These are phyloP conservation scores for Sminthurides bifidus DNA, from an alignment of 1,140 invertebrate species.

Conservation along the genomic window DNA sequence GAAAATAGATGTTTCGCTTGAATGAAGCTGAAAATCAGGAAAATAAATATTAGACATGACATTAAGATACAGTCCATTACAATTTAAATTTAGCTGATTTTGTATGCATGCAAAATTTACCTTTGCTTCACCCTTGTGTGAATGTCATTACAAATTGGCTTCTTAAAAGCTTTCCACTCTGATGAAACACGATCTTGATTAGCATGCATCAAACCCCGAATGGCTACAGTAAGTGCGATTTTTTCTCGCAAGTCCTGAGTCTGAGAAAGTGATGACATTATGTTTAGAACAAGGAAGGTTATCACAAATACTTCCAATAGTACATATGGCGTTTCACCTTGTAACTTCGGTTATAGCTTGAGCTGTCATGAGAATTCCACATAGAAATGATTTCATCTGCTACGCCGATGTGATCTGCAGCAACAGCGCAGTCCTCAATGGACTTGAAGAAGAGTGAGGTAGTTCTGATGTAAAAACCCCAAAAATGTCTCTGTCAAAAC, in stretches of 20 bases:
- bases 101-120: no score
- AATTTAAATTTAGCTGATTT: no score
- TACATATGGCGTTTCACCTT: not conserved
- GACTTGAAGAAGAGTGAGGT: conserved; percentile 12
- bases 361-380: conserved; percentile 21
- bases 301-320: not conserved
- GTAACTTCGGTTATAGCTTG: not conserved
- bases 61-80: no score
- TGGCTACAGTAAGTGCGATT: conserved; percentile 12
- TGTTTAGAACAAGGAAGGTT: not conserved
- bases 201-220: conserved; percentile 24
- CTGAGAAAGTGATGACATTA: not conserved
- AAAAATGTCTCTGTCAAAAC: conserved; percentile 24
- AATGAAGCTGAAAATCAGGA: no score
- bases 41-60: no score
- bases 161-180: conserved; percentile 6
- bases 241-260: conserved; percentile 14
- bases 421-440: conserved; percentile 10
- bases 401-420: conserved; percentile 12
- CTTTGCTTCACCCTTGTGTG: not conserved
- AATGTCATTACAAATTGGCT: conserved; percentile 11
- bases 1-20: no score
- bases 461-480: conserved; percentile 25
- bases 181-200: conserved; percentile 3
- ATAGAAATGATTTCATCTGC: conserved; percentile 10